phyloP scores from a whole-genome alignment of 2,113 vertebrate genomes.

The Chinchilla lanigera region DNA sequence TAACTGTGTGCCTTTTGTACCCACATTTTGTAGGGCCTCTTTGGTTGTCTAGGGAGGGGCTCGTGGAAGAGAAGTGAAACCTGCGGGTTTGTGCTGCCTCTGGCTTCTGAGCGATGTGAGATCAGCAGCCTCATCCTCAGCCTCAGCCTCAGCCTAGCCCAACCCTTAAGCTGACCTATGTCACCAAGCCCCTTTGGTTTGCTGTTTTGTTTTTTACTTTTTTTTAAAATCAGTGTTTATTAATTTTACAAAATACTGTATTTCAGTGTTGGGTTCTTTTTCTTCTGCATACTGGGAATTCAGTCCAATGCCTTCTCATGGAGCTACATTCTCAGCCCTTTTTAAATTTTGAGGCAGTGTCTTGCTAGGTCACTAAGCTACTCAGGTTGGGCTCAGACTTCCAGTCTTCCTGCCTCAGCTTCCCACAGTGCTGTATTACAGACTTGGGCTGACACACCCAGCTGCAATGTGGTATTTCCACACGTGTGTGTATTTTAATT shows the following conservation, averaged over 20 bases:
- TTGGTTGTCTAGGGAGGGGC: neutral
- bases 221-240: neutral
- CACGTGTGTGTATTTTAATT: neutral
- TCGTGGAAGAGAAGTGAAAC: conserved; percentile 70
- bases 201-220: neutral
- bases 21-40: neutral
- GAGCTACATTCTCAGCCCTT: neutral
- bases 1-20: neutral
- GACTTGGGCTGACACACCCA: neutral
- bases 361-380: neutral
- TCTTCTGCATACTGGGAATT: too few relatives aligned
- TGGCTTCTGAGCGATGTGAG: neutral
- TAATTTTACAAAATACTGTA: neutral
- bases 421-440: neutral
- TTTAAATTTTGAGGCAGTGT: neutral
- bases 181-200: neutral
- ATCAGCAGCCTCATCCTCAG: neutral
- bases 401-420: neutral
- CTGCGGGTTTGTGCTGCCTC: neutral
- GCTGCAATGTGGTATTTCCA: neutral
- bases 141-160: neutral
- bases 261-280: neutral
- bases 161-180: neutral
- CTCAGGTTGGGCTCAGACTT: neutral
- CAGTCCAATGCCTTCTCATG: neutral